Evolutionary conservation across 2,797 vertebrate species (phyloP).

Genomic region (Lemur catta): DNA sequence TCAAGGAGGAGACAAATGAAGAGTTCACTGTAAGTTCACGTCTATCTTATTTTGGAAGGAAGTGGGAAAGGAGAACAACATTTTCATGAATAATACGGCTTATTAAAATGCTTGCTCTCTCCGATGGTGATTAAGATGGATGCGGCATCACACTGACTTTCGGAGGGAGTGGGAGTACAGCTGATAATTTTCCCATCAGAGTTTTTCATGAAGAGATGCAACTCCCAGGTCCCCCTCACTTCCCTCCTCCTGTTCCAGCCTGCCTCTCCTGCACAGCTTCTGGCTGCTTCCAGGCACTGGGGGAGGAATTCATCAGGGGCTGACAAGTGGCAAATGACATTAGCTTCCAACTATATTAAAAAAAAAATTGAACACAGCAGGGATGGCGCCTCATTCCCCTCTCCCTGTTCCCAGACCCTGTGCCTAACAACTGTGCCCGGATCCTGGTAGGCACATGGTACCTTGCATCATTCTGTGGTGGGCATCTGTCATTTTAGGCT

Average conservation of each 20-base stretch:
- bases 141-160: slow-evolving; percentile 63
- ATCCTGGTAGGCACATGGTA: background rate
- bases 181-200: slow-evolving; percentile 76
- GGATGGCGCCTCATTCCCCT: background rate
- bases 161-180: slow-evolving; percentile 67
- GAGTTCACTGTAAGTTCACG: slow-evolving; percentile 75
- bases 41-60: slow-evolving; percentile 73
- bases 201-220: slow-evolving; percentile 59
- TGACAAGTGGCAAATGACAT: slow-evolving; percentile 72
- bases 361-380: background rate
- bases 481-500: background rate
- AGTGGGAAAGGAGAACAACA: slow-evolving; percentile 73
- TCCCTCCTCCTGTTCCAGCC: slow-evolving; percentile 5
- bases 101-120: slow-evolving; percentile 70
- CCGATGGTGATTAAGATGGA: slow-evolving; percentile 71
- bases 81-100: slow-evolving; percentile 72
- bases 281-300: slow-evolving; percentile 65
- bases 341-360: slow-evolving; percentile 42
- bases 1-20: slow-evolving; percentile 33
- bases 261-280: slow-evolving; percentile 51
- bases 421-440: background rate
- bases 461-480: background rate
- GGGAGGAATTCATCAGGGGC: slow-evolving; percentile 76
- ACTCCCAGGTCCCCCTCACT: slow-evolving; percentile 23
- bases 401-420: background rate